Base-by-base conservation (phyloP, 2,888 invertebrate genomes). In the Idaea biselata region DNA sequence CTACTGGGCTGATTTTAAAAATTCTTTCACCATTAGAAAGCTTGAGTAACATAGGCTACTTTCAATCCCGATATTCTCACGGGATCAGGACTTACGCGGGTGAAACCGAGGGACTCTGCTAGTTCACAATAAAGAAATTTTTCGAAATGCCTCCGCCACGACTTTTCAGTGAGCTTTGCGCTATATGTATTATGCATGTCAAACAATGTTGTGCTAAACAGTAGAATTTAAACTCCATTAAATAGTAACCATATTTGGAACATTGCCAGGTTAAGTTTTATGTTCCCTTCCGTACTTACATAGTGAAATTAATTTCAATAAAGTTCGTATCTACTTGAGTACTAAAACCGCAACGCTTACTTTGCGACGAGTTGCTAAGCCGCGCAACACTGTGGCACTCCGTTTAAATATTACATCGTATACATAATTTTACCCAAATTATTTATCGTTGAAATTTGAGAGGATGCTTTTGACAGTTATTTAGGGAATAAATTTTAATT, bases 281-380 rank as follows among this genome's bases (percentile, higher is more conserved):
- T 68, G 70, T 66, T 67, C 63, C 68, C 66, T 67, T 66, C 67
- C 65, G 67, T 70, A 68, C 68, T 68, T 70, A 65, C 67, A 62
- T 60, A 60, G 63, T 63, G 44, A 66, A 70, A 70, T 71, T 67
- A 68, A 71, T 68, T 70, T 66, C 59, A 65, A 14, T 44, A 14
- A 44, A 44, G 14, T 44, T 44, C 8, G 44, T 44, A 44, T 44
- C 14, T 44, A 44, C 44, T 8, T 44, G 44, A 44, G 44, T 44
- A 14, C 14, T 44, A 11, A 44, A 44, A 44, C 44, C 44, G 44
- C 44, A 11, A 44, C 44, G 44, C 44, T 44, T 44, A 44, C 44
- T 44, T 44, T 44, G 44, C 44, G 3, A 8, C 44, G 44, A 44
- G 44, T 44, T 44, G 44, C 44, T 44, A 44, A 44, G 44, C 44